These are phyloP conservation scores for Lanius collurio DNA, from an alignment of 2,113 vertebrate genomes.

Conservation along the genomic window DNA sequence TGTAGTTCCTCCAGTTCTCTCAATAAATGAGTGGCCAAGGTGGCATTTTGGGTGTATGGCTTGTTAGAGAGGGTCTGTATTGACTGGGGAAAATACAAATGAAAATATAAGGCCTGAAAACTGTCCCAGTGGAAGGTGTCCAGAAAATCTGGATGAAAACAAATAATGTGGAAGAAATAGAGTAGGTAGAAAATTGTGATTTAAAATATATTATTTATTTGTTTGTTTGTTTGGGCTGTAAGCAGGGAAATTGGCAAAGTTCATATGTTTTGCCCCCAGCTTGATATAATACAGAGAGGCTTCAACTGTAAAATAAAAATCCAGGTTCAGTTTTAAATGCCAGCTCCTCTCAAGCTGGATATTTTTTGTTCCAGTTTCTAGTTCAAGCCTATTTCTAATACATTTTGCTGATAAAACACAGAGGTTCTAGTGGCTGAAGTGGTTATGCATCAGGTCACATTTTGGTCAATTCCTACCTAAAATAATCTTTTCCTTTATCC, in stretches of 20 bases:
- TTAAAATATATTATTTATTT: background rate
- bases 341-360: background rate
- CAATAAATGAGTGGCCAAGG: background rate
- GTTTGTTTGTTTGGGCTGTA: background rate
- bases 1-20: background rate
- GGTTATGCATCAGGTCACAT: background rate
- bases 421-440: background rate
- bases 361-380: background rate
- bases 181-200: background rate
- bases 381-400: background rate
- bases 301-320: background rate
- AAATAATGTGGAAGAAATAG: background rate
- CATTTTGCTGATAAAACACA: background rate
- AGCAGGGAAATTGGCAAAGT: background rate
- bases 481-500: background rate
- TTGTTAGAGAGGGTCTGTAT: background rate
- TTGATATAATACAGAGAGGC: background rate
- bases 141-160: background rate
- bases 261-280: background rate
- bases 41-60: background rate
- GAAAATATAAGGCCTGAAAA: background rate
- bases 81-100: background rate
- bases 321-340: background rate
- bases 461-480: background rate
- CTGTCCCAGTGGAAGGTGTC: background rate